Conservation (phyloP, 1,140 invertebrate genomes). For the Platyscapa corneri region DNA sequence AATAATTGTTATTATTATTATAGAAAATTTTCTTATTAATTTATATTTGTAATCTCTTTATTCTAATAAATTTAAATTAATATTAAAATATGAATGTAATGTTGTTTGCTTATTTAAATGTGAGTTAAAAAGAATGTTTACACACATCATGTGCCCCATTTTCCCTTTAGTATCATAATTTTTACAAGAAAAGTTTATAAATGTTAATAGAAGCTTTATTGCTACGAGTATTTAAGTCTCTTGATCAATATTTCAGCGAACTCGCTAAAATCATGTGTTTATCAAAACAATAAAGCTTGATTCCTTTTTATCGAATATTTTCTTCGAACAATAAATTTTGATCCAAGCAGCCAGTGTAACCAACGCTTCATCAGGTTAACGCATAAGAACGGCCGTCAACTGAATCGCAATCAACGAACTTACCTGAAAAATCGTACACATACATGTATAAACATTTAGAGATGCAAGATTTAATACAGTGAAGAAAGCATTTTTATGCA, state of each 20-base stretch:
- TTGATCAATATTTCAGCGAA: slow-evolving; percentile 2
- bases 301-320: neutral
- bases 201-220: neutral
- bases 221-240: neutral
- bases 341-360: neutral
- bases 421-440: no score
- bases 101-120: neutral
- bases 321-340: neutral
- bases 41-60: no score
- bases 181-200: neutral
- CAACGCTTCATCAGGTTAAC: neutral
- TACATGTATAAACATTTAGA: no score
- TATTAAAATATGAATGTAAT: neutral
- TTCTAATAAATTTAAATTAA: neutral
- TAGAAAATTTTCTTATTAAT: no score
- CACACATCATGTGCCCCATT: neutral
- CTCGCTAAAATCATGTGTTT: neutral
- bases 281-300: neutral
- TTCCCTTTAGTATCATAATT: neutral
- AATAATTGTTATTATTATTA: no score
- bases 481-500: neutral
- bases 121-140: neutral
- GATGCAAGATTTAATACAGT: no score
- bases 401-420: no score
- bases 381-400: neutral